phyloP scores from a whole-genome alignment of 2,113 vertebrate species.

The Cyanoliseus patagonus region DNA sequence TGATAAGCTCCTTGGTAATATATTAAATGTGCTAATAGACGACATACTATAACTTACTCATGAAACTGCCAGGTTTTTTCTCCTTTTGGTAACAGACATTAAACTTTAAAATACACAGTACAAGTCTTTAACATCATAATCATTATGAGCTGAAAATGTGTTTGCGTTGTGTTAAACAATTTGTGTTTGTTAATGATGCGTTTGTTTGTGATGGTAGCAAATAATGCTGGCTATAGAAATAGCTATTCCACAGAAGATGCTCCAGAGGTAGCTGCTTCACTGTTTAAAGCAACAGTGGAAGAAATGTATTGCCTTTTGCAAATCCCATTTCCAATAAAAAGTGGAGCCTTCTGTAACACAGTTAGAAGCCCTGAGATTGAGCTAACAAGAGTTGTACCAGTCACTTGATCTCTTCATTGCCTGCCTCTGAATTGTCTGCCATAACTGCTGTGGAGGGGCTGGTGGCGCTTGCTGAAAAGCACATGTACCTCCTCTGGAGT shows the following conservation, averaged over 20 bases:
- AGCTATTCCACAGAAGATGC: not conserved
- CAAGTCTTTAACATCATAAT: not conserved
- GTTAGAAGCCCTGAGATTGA: not conserved
- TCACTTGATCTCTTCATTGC: not conserved
- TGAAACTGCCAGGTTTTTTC: not conserved
- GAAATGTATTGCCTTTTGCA: not conserved
- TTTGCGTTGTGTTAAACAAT: not conserved
- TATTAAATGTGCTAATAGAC: not conserved
- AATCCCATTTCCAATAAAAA: not conserved
- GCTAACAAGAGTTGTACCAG: not conserved
- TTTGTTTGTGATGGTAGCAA: not conserved
- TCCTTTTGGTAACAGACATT: not conserved
- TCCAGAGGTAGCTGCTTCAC: not conserved
- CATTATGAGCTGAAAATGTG: not conserved
- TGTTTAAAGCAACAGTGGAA: not conserved
- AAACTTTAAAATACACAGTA: not conserved
- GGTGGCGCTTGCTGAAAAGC: not conserved
- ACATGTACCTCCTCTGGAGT: not conserved
- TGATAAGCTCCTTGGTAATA: not conserved
- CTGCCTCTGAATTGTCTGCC: not conserved
- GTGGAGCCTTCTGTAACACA: not conserved
- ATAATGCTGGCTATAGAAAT: not conserved
- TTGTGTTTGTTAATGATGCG: not conserved
- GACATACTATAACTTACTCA: not conserved
- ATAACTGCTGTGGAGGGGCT: not conserved